These are phyloP conservation scores for Notodromas monacha DNA, from an alignment of 2,888 invertebrate genomes.

Conservation along the genomic window DNA sequence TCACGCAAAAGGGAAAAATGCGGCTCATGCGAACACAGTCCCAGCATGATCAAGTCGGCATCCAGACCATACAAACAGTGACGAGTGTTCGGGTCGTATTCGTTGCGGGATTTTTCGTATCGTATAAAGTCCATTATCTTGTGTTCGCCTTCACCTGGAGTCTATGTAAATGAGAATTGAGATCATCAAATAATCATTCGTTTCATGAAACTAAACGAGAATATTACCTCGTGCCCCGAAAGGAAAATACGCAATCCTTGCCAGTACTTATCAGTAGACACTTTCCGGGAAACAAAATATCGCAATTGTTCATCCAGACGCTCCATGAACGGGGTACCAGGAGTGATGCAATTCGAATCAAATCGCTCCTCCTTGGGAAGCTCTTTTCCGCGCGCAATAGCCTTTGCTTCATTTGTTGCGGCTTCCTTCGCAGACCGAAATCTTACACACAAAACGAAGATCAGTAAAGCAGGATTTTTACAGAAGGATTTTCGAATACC, in stretches of 20 bases:
- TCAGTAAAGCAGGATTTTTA: neutral
- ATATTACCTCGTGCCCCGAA: slow-evolving; percentile 56
- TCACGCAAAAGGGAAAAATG: slow-evolving; percentile 76
- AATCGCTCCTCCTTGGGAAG: slow-evolving; percentile 48
- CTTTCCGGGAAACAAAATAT: slow-evolving; percentile 49
- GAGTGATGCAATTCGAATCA: slow-evolving; percentile 92
- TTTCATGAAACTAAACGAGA: slow-evolving; percentile 8
- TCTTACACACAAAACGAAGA: slow-evolving; percentile 7
- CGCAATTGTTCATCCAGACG: slow-evolving; percentile 49
- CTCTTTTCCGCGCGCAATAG: slow-evolving; percentile 36
- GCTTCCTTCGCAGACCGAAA: slow-evolving; percentile 68
- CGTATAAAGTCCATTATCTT: slow-evolving; percentile 91
- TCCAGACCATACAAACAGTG: slow-evolving; percentile 91
- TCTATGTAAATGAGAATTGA: slow-evolving; percentile 15
- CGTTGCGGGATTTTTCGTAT: slow-evolving; percentile 36
- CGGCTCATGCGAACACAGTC: slow-evolving; percentile 74
- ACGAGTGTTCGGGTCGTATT: slow-evolving; percentile 57
- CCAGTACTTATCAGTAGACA: slow-evolving; percentile 50
- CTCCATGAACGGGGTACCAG: slow-evolving; percentile 79
- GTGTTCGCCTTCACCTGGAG: slow-evolving; percentile 89
- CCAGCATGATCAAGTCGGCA: slow-evolving; percentile 88
- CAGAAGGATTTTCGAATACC: slow-evolving; percentile 18
- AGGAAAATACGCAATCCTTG: slow-evolving; percentile 47
- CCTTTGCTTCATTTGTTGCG: slow-evolving; percentile 35
- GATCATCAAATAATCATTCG: slow-evolving; percentile 8